Base-by-base conservation (phyloP, 37 sponge, comb jelly and placozoan genomes). In the Ephydatia muelleri region DNA sequence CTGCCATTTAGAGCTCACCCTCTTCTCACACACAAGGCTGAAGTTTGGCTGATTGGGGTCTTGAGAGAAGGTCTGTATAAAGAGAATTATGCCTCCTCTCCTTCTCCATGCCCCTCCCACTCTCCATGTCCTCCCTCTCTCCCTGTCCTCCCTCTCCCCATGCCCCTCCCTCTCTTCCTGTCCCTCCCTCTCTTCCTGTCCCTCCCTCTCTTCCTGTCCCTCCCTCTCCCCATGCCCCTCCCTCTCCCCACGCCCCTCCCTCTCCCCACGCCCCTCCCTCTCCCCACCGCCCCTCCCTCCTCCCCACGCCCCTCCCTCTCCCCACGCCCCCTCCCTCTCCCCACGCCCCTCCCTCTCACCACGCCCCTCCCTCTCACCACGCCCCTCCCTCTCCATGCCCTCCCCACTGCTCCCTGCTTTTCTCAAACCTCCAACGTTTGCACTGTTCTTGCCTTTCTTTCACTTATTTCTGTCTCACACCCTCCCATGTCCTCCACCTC, bases 1-100 rank as follows among this genome's bases (percentile, higher is more conserved):
- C 1, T 21, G 4, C 57, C 57, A 57, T 19, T 13, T 57, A 57
- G 57, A 57, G 16, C 25, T 70, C 66, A 89, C 91, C 87, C 86
- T 31, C 64, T 84, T 39, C 71, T 87, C 67, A 80, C 88, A 88
- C 22, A 88, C 35, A 5, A 88, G 31, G 11, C 69, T 43, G 80
- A 90, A 86, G 37, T 22, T 87, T 12, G 93, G 80, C 65, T 89
- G 79, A 64, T 76, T 83, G 16, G 73, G 72, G 75, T 78, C 80
- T 13, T 65, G 49, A 25, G 80, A 29, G 25, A 86, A 82, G 47
- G 74, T 77, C 88, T 88, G 65, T 21, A 73, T 33, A 70, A 3
- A 80, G 28, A 81, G 70, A 25, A 3, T 43, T 9, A 3, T 57
- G 57, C 12, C 16, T 57, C 0, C 57, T 57, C 16, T 57, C 19